These are phyloP conservation scores for Ia io DNA, from an alignment of 2,113 vertebrate genomes.

Conservation along the genomic window DNA sequence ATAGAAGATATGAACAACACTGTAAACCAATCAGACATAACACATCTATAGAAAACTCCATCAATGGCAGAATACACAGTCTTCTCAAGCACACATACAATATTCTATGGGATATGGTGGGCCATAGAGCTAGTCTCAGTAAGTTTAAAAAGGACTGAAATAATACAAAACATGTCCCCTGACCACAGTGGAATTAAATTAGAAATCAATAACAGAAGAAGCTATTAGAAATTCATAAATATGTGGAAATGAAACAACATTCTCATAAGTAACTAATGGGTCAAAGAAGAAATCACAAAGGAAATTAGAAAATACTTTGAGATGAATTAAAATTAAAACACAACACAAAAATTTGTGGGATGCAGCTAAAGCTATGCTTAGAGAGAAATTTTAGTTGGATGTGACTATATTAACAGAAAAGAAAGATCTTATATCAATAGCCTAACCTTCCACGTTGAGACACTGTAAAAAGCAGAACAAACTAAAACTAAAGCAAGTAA, in stretches of 20 bases:
- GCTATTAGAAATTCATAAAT: background rate
- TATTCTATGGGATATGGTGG: background rate
- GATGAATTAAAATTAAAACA: conserved; percentile 21
- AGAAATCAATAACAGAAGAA: background rate
- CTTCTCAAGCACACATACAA: background rate
- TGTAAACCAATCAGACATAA: background rate
- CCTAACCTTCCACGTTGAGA: background rate
- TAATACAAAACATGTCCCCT: background rate
- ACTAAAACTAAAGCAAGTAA: background rate
- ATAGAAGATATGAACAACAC: background rate
- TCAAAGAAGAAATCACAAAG: background rate
- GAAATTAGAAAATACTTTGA: background rate
- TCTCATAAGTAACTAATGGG: background rate
- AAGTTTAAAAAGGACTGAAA: background rate
- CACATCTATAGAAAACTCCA: background rate
- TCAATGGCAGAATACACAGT: background rate
- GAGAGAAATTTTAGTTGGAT: background rate
- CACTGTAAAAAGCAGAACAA: background rate
- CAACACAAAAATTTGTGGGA: background rate
- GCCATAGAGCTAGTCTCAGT: background rate
- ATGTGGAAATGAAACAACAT: background rate
- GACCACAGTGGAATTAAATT: background rate
- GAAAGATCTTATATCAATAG: background rate
- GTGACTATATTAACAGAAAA: background rate
- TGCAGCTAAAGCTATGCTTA: background rate